Evolutionary conservation across 23 tunicate species (phyloP), one percentile per base, ranked within the genome.

Genomic region (Trididemnum miniatum): DNA sequence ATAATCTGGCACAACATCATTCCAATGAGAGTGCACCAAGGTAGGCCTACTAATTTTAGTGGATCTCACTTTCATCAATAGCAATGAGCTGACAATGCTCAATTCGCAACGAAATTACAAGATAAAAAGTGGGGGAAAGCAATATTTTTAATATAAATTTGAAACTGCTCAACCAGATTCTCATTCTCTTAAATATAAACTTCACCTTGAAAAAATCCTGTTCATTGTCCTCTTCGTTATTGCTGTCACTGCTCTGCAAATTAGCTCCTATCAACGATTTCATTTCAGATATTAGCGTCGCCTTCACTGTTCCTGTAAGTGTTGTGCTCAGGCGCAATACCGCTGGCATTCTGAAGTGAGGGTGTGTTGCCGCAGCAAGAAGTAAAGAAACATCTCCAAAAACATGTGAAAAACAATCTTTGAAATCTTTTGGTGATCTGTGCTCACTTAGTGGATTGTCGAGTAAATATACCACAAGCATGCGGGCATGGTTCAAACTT

Each of bases 131-230:
- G 15, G 57, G 57, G 18, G 12, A 49, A 49, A 49, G 57, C 57
- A 9, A 49, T 49, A 49, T 49, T 49, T 49, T 49, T 49, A 18
- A 18, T 18, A 49, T 18, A 49, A 49, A 49, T 9, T 18, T 49
- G 57, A 49, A 49, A 49, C 18, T 18, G 57, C 57, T 49, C 18
- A 9, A 49, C 18, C 57, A 18, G 57, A 9, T 49, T 49, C 57
- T 49, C 29, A 62, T 62, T 62, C 29, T 62, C 26, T n/a, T 12
- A 62, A 62, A 62, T 62, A 62, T 22, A 22, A 62, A 62, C 26
- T 62, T 22, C 67, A 67, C 75, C 75, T 67, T 67, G n/a, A 67
- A 67, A 67, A 67, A 67, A 33, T 67, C 75, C 7, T 32, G 38
- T 31, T 67, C 75, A 24, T 67, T 22, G 37, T 67, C 75, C 31